Base-by-base conservation (phyloP, 1,140 invertebrate genomes). In the Leptinotarsa lineolata region DNA sequence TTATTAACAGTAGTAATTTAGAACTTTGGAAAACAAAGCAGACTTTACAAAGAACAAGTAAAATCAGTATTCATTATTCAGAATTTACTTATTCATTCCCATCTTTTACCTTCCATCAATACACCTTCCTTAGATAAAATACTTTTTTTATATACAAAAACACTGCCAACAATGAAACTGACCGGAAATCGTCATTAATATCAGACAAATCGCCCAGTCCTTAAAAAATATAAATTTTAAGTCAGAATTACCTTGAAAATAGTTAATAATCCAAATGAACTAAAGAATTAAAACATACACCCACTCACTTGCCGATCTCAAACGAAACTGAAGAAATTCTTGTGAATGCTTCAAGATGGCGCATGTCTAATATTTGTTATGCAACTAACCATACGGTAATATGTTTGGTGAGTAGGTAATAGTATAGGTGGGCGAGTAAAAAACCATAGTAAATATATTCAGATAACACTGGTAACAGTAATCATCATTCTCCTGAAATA, bases 251-350 rank as follows among this genome's bases (percentile, higher is more conserved):
- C 74, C 74, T 72, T 64, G 64, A 75, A 69, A 61, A 48, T 46
- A 60, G 60, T 39, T 65, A 68, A 68, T 72, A 75, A 75, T 75
- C 74, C 74, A 72, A 71, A 72, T 61, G 66, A 72, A 68, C 48
- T 59, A 30, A 44, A 63, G 66, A 58, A 12, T 20, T 48, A 69
- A 66, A 72, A 75, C 74, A 75, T 75, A 70, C 74, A 75, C 74
- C 74, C 74, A 75, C 74, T 72, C 74, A 75, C 74, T 72, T 48
- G 21, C 44, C 22, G n/a, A 67, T 45, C 65, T 72, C 74, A 63
- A 64, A 60, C 60, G 66, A 60, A 68, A 72, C 74, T 75, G 67
- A 61, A 30, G 16, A 63, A 48, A 71, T 18, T 63, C 24, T 30
- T 58, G 24, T 8, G 8, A 44, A n/a, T 11, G 18, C 21, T 46